Percentiles rank a stretch among this genome's conserved stretches.
phyloP scores from a whole-genome alignment of 2,888 invertebrate genomes.

The Pseudococcus jackbeardsleyi region DNA sequence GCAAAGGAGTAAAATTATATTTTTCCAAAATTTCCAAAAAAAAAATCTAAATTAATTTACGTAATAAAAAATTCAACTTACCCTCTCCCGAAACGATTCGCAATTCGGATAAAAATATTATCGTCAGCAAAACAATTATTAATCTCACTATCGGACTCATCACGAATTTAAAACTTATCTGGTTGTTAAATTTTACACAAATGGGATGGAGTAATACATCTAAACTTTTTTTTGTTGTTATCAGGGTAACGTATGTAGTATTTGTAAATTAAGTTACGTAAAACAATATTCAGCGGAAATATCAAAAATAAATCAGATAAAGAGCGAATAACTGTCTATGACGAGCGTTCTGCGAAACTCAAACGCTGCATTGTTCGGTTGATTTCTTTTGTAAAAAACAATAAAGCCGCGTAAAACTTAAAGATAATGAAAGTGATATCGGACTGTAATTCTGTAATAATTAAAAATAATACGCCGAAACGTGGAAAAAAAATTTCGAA shows the following conservation, averaged over 20 bases:
- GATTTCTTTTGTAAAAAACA: neutral
- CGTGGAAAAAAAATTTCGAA: neutral
- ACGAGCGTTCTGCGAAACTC: neutral
- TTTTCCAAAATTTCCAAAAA: neutral
- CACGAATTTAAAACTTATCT: neutral
- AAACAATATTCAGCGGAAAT: neutral
- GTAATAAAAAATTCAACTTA: neutral
- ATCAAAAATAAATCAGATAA: neutral
- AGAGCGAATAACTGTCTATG: neutral
- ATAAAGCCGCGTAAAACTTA: neutral
- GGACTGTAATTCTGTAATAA: neutral
- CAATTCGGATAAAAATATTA: neutral
- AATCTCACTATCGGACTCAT: neutral
- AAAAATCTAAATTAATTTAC: neutral
- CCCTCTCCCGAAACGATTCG: neutral
- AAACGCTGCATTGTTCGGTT: neutral
- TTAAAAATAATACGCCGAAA: too few relatives aligned
- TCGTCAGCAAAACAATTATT: neutral
- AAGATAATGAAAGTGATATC: neutral
- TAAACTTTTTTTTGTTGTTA: neutral
- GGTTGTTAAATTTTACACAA: neutral
- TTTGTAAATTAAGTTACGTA: neutral
- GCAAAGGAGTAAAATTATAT: neutral
- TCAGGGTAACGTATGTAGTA: neutral
- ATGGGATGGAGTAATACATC: neutral